Evolutionary conservation across 2,113 vertebrate genomes (phyloP), one percentile per base, ranked within the genome.

Genomic region (Sorex araneus): DNA sequence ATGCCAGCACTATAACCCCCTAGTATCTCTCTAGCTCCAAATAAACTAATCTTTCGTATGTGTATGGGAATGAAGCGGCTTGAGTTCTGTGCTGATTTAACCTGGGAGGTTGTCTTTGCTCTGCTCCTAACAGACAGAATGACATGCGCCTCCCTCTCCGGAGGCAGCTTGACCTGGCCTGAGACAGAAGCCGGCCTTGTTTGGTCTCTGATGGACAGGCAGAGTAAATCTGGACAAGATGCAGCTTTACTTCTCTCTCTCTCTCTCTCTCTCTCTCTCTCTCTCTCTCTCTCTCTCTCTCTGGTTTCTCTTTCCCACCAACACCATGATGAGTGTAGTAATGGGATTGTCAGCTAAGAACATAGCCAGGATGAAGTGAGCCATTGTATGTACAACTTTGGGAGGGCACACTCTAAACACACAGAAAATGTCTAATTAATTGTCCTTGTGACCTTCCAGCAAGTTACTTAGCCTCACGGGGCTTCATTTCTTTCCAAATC

Each of bases 281-380:
- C 23, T 21, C 32, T 54, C 47, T 60, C 23, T 21, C 32, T 54
- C 47, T 76, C 40, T 76, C 83, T 77, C 23, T 21, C 32, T 54
- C 47, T 60, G 11, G 30, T 50, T 79, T 82, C 50, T 25, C n/a
- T 79, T 71, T 40, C 70, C 74, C n/a, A 90, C 23, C 28, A 94
- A 19, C 57, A 23, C 57, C 19, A 66, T 27, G 73, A 54, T 10
- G 1, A 32, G 63, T 32, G 69, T 3, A 82, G 40, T 70, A 73
- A 89, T 54, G 69, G 75, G 95, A 87, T 80, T 8, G 43, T 63
- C 67, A 57, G 21, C 36, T 8, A 45, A 80, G 75, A 34, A 32
- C 67, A 5, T 47, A 28, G 43, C 34, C 32, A 89, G n/a, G 45
- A 82, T 63, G 85, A 90, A 91, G 83, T 66, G 28, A 94, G 77